Evolutionary conservation across 2,797 vertebrate genomes (phyloP), one percentile per base, ranked within the genome.

Genomic region (Lagocephalus sceleratus): DNA sequence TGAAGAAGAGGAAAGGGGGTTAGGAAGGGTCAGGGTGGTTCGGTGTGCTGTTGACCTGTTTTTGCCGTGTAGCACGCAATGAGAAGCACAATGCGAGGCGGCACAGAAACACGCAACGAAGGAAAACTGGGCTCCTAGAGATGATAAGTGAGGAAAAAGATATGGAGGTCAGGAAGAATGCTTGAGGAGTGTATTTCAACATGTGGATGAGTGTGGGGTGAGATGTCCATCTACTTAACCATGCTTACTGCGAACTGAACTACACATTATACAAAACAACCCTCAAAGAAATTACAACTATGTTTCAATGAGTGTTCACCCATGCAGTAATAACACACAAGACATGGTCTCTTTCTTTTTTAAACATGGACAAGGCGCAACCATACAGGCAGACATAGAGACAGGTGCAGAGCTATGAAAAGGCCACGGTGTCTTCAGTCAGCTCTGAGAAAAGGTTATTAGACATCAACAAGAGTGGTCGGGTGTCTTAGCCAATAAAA

Each of bases 381-480:
- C 51, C 19, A 43, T n/a, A 21, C 46, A 68, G 6, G 45, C 59
- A 62, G 54, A 60, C 47, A 42, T 15, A 63, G 51, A 71, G 69
- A 80, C 73, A 84, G 79, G 74, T 71, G 68, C 52, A 51, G 32
- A 60, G 60, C 81, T 72, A 76, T 79, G 86, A 88, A 91, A 91
- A 91, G 89, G 90, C 84, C 89, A 91, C 40, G 10, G 73, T 79
- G 79, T 82, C 85, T 88, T 90, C 82, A 85, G 79, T 81, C 74
- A 78, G 83, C 78, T 74, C 80, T 83, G 68, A 85, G 80, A 83
- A 90, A 90, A 90, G 89, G 88, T 90, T 90, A 90, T 89, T 85
- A 81, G 84, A 83, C 81, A 87, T 91, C 89, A 91, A 77, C 75
- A 43, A 45, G 78, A 86, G 88, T 63, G 80, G 76, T 60, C 75